Evolutionary conservation across 2,113 vertebrate genomes (phyloP), one percentile per base, ranked within the genome.

Genomic region (Baryphthengus martii): DNA sequence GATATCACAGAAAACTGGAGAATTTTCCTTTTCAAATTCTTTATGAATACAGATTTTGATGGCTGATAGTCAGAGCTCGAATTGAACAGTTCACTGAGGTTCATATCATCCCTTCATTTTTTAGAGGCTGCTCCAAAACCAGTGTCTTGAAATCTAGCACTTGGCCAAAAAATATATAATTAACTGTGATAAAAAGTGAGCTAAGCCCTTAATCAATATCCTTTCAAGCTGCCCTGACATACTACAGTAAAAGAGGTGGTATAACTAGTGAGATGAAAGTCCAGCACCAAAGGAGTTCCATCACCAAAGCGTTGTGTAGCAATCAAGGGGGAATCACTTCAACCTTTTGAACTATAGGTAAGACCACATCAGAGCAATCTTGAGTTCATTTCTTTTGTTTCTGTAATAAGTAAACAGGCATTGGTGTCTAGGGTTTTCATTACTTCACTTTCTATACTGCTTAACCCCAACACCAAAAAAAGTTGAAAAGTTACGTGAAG

Each of bases 161-260:
- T 28, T 70, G 33, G 76, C 62, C 93, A 63, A 93, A 97, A 95
- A 67, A 85, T 33, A 88, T n/a, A 89, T 89, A 97, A 96, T 93
- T 92, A 90, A 50, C 85, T 50, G 29, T 29, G 90, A 96, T 95
- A 91, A 94, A 96, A 53, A 91, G 59, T 39, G 84, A 97, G 65
- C 70, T 92, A 92, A 97, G 49, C 53, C 84, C 83, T 96, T 96
- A 96, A 95, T 97, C 93, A 89, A 96, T 95, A 96, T 4, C 47
- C 61, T 96, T 95, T 88, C 79, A 86, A 94, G 85, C 40, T 94
- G 62, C 45, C 87, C 82, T 91, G 89, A 93, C 58, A 93, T 67
- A 63, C 89, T 89, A 31, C 39, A 79, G 63, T 83, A 85, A 53
- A 67, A 88, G 42, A 96, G 44, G n/a, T 83, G 68, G 49, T 73